Base-by-base conservation (phyloP, 2,797 vertebrate genomes). In the Sphenopsis melanotis region DNA sequence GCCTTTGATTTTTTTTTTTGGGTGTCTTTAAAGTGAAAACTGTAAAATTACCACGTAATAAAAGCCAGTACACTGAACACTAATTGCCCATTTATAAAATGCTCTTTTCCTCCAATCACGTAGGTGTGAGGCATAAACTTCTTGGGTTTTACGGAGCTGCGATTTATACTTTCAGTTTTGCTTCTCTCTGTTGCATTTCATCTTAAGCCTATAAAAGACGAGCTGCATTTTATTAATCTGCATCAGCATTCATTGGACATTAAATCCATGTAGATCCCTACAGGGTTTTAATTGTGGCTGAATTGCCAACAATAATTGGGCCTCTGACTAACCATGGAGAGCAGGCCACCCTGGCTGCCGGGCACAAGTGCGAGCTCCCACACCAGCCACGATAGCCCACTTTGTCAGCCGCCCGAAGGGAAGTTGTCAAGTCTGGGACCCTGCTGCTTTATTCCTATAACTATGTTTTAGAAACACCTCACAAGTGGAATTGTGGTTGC, bases 401-500 rank as follows among this genome's bases (percentile, higher is more conserved):
- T 98, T 97, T 96, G 98, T 98, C 97, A 97, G 97, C 97, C 26
- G 97, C 98, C 97, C 87, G 71, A 97, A 98, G 98, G 97, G 97
- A 97, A 97, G 98, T 98, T 98, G 98, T 99, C 98, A 98, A 98
- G 97, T 96, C 97, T 97, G 98, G 95, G 97, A 97, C 98, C 98
- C 98, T 96, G 98, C 98, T 98, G 98, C 96, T 98, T 97, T 98
- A 98, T 98, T 98, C 97, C 97, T 98, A 97, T 97, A 98, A 98
- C 97, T 97, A 92, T 98, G 98, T 97, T 98, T 98, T 98, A 98
- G 98, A 98, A 97, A 97, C 97, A 98, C 97, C 98, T 98, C 98
- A 98, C 98, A 98, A 98, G 98, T 97, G 97, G 98, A 98, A 97
- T 98, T 97, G 97, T 98, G 98, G 98, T 98, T 98, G 98, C 98